Conservation (phyloP, 1,140 invertebrate genomes). For the Pachypeltis micranthus region DNA sequence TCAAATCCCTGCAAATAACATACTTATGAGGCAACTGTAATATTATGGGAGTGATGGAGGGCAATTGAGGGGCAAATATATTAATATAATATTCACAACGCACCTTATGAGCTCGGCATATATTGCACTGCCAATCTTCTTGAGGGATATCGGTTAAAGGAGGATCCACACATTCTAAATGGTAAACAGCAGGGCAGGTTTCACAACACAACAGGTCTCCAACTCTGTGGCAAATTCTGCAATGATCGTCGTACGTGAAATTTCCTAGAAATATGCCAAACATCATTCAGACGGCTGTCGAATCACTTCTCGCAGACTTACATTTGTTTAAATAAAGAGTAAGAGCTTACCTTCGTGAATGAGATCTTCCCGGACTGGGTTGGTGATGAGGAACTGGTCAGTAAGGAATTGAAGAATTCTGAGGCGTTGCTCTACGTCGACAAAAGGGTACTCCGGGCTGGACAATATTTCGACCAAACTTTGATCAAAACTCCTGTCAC, state of each 20-base stretch:
- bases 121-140: slow-evolving; percentile 90
- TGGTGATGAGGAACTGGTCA: slow-evolving; percentile 88
- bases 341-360: slow-evolving; percentile 68
- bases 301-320: background rate
- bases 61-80: no score
- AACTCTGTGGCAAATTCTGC: slow-evolving; percentile 83
- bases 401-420: slow-evolving; percentile 81
- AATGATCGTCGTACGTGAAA: slow-evolving; percentile 90
- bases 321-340: background rate
- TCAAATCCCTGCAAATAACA: no score
- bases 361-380: slow-evolving; percentile 83
- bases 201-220: slow-evolving; percentile 94
- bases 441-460: slow-evolving; percentile 77
- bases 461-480: slow-evolving; percentile 51
- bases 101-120: slow-evolving; percentile 84
- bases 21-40: no score
- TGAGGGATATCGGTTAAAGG: slow-evolving; percentile 84
- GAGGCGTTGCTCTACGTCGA: slow-evolving; percentile 65
- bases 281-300: no score
- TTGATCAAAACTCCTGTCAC: slow-evolving; percentile 68
- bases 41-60: no score
- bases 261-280: slow-evolving; percentile 55
- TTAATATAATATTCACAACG: no score
- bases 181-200: slow-evolving; percentile 91
- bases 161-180: slow-evolving; percentile 89